These are phyloP conservation scores for Stigmatopora nigra DNA, from an alignment of 2,113 vertebrate genomes.

Conservation along the genomic window DNA sequence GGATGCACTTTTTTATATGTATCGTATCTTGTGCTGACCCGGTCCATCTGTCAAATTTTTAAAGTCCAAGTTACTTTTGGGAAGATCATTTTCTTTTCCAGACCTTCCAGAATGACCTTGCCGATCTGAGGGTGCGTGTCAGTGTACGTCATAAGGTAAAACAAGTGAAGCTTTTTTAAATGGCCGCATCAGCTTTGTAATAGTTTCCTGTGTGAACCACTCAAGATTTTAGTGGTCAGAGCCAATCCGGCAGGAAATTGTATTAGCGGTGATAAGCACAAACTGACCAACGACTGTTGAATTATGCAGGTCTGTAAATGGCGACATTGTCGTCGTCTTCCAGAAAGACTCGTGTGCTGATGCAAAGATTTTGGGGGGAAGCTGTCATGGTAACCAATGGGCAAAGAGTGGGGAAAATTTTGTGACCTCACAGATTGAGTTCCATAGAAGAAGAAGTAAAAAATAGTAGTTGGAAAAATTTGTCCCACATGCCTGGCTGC, in stretches of 20 bases:
- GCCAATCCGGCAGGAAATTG: conserved; percentile 5
- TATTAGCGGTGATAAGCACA: conserved; percentile 11
- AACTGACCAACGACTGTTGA: neutral
- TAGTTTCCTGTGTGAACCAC: conserved; percentile 10
- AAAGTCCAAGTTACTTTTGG: neutral
- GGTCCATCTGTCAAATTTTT: too few species aligned
- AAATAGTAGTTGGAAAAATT: conserved; percentile 17
- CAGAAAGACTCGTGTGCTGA: neutral
- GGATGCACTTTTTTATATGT: too few species aligned
- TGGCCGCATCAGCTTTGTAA: neutral
- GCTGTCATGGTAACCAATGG: conserved; percentile 4
- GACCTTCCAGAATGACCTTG: neutral
- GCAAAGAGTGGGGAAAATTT: conserved; percentile 9
- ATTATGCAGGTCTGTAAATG: neutral
- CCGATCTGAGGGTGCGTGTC: neutral
- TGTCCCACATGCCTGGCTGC: conserved; percentile 20
- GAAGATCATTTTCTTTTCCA: conserved; percentile 2
- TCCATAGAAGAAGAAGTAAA: conserved; percentile 11
- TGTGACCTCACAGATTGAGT: conserved; percentile 23
- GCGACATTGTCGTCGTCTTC: neutral
- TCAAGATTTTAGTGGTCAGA: neutral
- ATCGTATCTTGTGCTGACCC: too few species aligned
- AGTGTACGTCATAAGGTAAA: conserved; percentile 8
- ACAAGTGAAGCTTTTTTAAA: conserved; percentile 6
- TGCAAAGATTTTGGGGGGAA: neutral